Percentiles rank a stretch among this genome's conserved stretches.
These are phyloP conservation scores for Myotis davidii DNA, from an alignment of 2,113 vertebrate genomes.

Conservation along the genomic window DNA sequence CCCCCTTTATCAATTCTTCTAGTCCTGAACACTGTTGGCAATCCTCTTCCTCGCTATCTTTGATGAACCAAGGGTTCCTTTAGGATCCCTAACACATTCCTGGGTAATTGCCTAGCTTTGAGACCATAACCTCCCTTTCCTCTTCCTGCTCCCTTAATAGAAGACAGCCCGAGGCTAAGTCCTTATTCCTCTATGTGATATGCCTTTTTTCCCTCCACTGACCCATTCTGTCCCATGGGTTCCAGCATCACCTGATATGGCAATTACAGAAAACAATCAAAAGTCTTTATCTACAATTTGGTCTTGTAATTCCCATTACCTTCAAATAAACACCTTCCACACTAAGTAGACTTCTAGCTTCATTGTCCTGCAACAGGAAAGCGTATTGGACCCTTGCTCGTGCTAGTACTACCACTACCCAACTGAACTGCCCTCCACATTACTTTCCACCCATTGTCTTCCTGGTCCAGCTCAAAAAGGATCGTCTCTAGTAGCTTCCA, in stretches of 20 bases:
- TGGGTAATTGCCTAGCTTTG: not conserved
- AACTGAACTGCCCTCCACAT: not conserved
- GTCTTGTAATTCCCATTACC: not conserved
- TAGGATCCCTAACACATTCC: not conserved
- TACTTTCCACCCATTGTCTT: not conserved
- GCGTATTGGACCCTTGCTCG: not conserved
- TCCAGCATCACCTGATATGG: not conserved
- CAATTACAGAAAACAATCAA: not conserved
- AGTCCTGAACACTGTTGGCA: not conserved
- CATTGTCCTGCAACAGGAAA: not conserved
- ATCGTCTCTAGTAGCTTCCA: not conserved
- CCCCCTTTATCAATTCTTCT: not conserved
- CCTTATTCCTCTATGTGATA: not conserved
- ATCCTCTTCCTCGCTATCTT: not conserved
- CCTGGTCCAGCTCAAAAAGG: not conserved
- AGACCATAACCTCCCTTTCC: not conserved
- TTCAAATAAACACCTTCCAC: not conserved
- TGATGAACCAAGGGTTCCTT: not conserved
- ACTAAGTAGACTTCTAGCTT: not conserved
- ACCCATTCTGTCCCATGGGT: not conserved
- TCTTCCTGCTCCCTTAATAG: not conserved
- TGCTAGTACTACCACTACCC: not conserved
- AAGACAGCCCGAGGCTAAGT: not conserved
- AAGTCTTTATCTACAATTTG: not conserved
- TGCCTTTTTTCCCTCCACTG: not conserved